Evolutionary conservation across 2,888 invertebrate genomes (phyloP), one percentile per base, ranked within the genome.

Genomic region (Sphecodes monilicornis): DNA sequence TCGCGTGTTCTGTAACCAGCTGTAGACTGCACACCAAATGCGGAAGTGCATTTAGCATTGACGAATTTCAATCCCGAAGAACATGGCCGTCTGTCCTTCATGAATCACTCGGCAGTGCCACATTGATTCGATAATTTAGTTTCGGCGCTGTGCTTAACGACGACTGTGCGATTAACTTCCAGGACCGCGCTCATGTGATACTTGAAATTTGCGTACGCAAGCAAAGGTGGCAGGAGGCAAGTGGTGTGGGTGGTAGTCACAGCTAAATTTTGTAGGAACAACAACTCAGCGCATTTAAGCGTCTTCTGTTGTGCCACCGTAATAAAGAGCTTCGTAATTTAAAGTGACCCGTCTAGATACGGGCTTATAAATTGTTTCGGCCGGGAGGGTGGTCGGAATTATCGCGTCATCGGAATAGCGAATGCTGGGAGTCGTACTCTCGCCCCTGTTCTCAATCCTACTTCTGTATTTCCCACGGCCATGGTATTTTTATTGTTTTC

Each of bases 271-370:
- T 73, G 73, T 69, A 74, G n/a, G 68, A 80, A 80, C 77, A 83
- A 72, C 76, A 73, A 72, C 76, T 84, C 79, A 68, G 76, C 88
- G 76, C 80, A 71, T 79, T 83, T 82, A 85, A 73, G 54, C 85
- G 85, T 86, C 83, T 86, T 85, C 83, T 80, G 79, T 75, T 43
- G 83, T 83, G 88, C 72, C 29, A 13, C 32, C 74, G 82, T 92
- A 91, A 92, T 92, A 91, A 92, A 92, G 91, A 90, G 91, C 88
- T 91, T 90, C 91, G 90, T 92, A 92, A 92, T 92, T 92, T 92
- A 92, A 91, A 92, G 86, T 87, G 90, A 90, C 89, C 91, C 88
- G 91, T 91, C 91, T 80, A 92, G 92, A 92, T 92, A 92, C 89
- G 88, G 69, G 89, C 89, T 92, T 92, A 92, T 92, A 92, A 93